Conservation (phyloP, 2,113 vertebrate species). For the Sinocyclocheilus rhinocerous region DNA sequence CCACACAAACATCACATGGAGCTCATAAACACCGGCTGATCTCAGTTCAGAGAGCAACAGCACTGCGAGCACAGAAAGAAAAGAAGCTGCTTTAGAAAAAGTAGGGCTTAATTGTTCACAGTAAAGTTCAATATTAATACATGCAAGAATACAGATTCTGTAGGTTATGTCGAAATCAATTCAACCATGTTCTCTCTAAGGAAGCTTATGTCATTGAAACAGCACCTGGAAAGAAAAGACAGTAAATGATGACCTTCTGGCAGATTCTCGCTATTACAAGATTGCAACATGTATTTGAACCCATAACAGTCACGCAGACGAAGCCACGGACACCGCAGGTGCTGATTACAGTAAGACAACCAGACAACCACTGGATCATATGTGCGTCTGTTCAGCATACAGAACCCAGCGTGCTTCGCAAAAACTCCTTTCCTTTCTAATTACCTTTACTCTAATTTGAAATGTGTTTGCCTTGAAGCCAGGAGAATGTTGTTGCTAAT, state of each 20-base stretch:
- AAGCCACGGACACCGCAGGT: conserved; percentile 26
- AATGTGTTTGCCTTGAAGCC: conserved; percentile 39
- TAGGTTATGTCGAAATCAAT: not conserved
- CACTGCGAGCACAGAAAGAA: no score
- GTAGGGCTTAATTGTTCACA: not conserved
- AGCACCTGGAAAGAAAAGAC: not conserved
- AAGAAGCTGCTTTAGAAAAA: not conserved
- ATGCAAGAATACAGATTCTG: not conserved
- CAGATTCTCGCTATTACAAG: conserved; percentile 8
- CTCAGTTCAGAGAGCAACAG: not conserved
- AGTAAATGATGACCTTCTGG: conserved; percentile 42
- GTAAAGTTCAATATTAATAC: not conserved
- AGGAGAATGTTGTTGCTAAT: conserved; percentile 32
- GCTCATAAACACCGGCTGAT: not conserved
- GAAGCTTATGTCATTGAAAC: not conserved
- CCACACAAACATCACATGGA: not conserved
- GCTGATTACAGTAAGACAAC: not conserved
- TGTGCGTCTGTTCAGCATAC: no score
- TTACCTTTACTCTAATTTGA: conserved; percentile 5
- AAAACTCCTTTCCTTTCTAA: not conserved
- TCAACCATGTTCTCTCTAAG: not conserved
- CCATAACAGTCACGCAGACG: conserved; percentile 22
- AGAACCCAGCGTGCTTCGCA: not conserved
- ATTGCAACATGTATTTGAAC: conserved; percentile 29
- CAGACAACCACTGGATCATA: no score